Evolutionary conservation across 2,797 vertebrate species (phyloP), one percentile per base, ranked within the genome.

Genomic region (Moxostoma hubbsi): DNA sequence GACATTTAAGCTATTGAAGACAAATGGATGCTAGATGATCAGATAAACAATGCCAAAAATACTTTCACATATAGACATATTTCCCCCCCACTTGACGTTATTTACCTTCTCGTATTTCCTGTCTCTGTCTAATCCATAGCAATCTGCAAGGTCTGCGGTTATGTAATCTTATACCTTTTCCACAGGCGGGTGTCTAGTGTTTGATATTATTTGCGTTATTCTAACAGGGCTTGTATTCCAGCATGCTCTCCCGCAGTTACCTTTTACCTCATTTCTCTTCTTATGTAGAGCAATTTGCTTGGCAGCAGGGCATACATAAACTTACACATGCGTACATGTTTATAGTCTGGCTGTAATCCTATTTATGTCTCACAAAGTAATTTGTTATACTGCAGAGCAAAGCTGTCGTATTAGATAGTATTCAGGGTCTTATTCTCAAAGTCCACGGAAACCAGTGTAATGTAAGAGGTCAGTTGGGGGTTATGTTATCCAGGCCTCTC

Each of bases 91-190:
- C 61, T 57, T n/a, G 36, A 61, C 75, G 58, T 54, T 81, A 73
- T 69, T 77, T 64, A 58, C 54, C 65, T 61, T 88, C 81, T 82
- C 79, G 6, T 89, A 88, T 89, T 95, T 95, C 92, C 92, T 93
- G 89, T 89, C 85, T 93, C 68, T 16, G 69, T 90, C 93, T 94
- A 95, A 95, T 95, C 91, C 90, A 89, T 88, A 89, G 86, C 83
- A 93, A 88, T 91, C 88, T 91, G 86, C 86, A 91, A 73, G 58
- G 84, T 90, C 9, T 92, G 86, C 90, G 81, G 84, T 92, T 90
- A 86, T 80, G 90, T 89, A 92, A 94, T 91, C 89, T 90, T 89
- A 82, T 89, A 88, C 82, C 87, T 90, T 89, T 82, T 85, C 78
- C 86, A 90, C 88, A 92, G 85, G 88, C 85, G 87, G 85, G 81